A percentile compares a stretch with the other conserved stretches of the same genome.
phyloP scores from a whole-genome alignment of 2,888 invertebrate genomes.

The Phengaris alcon region DNA sequence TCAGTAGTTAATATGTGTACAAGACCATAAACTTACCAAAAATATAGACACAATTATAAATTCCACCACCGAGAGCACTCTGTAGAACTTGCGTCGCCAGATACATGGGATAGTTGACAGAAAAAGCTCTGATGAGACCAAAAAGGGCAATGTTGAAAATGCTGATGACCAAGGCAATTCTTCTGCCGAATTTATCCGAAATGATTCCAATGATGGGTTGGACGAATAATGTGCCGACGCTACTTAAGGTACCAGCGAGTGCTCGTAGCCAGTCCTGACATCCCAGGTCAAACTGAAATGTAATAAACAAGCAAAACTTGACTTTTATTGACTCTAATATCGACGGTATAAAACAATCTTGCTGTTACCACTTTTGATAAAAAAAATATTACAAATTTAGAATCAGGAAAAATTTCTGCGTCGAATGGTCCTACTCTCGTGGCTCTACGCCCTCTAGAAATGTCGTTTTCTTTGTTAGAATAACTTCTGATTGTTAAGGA shows the following conservation, averaged over 20 bases:
- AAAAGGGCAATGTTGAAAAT: slow-evolving; percentile 58
- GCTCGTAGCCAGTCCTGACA: slow-evolving; percentile 82
- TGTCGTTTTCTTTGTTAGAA: no score
- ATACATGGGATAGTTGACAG: slow-evolving; percentile 67
- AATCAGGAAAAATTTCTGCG: no score
- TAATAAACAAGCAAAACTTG: background rate
- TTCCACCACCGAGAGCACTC: slow-evolving; percentile 57
- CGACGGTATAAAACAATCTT: no score
- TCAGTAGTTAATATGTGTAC: no score
- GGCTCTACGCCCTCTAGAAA: no score
- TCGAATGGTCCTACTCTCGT: no score
- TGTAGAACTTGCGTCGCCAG: slow-evolving; percentile 61
- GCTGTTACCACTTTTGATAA: no score
- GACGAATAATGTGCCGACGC: slow-evolving; percentile 81
- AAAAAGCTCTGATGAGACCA: slow-evolving; percentile 70
- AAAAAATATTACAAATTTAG: no score
- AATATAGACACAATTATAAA: slow-evolving; percentile 55
- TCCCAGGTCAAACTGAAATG: slow-evolving; percentile 73
- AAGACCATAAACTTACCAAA: slow-evolving; percentile 37
- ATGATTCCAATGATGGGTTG: slow-evolving; percentile 80
- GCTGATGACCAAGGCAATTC: slow-evolving; percentile 64
- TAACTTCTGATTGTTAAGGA: no score
- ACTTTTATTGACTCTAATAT: no score
- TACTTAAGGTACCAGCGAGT: slow-evolving; percentile 82
- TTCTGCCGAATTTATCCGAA: slow-evolving; percentile 79